Evolutionary conservation across 2,888 invertebrate genomes (phyloP).

Genomic region (Melieria picta): DNA sequence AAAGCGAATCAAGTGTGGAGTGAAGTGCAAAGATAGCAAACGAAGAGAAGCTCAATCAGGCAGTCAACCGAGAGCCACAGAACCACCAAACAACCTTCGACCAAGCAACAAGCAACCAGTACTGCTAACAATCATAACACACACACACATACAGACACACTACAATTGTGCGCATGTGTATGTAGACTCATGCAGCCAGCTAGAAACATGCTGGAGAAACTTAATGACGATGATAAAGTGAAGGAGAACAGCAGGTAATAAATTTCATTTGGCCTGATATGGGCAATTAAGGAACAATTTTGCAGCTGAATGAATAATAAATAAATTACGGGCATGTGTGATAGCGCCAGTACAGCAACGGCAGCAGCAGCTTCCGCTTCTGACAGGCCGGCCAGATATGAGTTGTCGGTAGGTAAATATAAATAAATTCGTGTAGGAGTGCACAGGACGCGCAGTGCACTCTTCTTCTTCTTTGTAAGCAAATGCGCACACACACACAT

Average conservation of each 20-base stretch:
- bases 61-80: neutral
- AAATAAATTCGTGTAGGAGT: neutral
- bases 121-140: neutral
- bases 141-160: constrained; percentile 5
- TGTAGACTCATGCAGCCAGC: neutral
- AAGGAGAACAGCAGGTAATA: constrained; percentile 55
- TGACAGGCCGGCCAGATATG: no score
- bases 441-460: neutral
- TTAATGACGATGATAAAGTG: constrained; percentile 40
- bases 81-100: no score
- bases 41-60: neutral
- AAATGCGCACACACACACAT: constrained; percentile 5
- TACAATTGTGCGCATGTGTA: no score
- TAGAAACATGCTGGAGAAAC: constrained; percentile 20
- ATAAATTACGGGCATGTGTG: constrained; percentile 46
- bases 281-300: constrained; percentile 64
- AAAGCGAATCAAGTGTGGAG: neutral
- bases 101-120: no score
- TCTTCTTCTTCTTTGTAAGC: neutral
- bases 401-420: neutral
- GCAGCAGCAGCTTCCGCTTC: no score
- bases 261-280: constrained; percentile 63
- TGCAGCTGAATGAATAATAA: constrained; percentile 64
- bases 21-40: neutral
- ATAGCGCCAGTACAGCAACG: no score